Base-by-base conservation (phyloP, 2,888 invertebrate species). In the Trichogramma dendrolimi region DNA sequence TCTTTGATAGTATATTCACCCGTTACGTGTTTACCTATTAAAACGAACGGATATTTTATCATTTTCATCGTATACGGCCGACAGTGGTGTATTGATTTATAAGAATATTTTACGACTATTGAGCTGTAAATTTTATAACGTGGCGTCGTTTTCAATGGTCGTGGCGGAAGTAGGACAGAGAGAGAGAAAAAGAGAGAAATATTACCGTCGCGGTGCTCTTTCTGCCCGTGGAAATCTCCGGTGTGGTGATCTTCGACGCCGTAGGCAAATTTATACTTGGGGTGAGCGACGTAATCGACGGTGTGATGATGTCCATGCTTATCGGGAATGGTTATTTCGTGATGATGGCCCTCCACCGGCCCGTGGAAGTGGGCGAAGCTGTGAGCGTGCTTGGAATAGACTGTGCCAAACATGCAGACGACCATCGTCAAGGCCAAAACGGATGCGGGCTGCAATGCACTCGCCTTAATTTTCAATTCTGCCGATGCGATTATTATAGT, bases 1-100 rank as follows among this genome's bases (percentile, higher is more conserved):
- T 80, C 80, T 51, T 78, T 74, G 14, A 80, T 69, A 7, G 74
- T 75, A 68, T 81, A 80, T 56, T 80, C 79, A 6, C 80, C 80
- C 40, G 72, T 70, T 8, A 79, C 77, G 38, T 74, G 71, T 62
- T 77, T 73, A 8, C 75, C 77, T 76, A 62, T 41, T 52, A 51
- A 58, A 10, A n/a, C n/a, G 27, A 27, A 27, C 27, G 27, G 27
- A 27, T 27, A 27, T 27, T 27, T 27, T 27, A 27, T 27, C 27
- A 27, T 27, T 27, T 27, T 27, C 27, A 27, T 2, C 27, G 27
- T 27, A 27, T 27, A 27, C 27, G 27, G 27, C 27, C 2, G 27
- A 27, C 27, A 27, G 27, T 27, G 27, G 27, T 27, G 27, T 27
- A 27, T 27, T 27, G 27, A 27, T 27, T 27, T 27, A 27, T 27